A percentile compares a stretch with the other conserved stretches of the same genome.
These are phyloP conservation scores for Micrasema minimum DNA, from an alignment of 1,140 invertebrate species.

Conservation along the genomic window DNA sequence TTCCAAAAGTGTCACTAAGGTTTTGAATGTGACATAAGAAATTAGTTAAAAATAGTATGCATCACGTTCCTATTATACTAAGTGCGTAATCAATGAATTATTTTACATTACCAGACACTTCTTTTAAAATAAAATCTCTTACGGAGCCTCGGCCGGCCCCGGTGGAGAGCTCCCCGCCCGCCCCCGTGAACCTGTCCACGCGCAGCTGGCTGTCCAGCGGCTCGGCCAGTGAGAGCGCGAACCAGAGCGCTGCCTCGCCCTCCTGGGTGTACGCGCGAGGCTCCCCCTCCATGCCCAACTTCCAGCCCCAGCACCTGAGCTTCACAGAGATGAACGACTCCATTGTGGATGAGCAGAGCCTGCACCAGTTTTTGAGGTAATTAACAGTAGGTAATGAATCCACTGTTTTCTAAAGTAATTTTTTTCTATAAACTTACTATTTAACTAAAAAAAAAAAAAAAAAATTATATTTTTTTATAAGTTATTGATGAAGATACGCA, in stretches of 20 bases:
- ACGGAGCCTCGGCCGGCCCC: background rate
- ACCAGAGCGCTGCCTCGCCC: conserved; percentile 41
- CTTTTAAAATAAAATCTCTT: conserved; percentile 43
- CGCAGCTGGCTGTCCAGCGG: conserved; percentile 42
- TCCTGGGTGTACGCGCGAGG: conserved; percentile 49
- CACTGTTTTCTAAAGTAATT: no score
- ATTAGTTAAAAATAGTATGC: no score
- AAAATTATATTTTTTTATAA: background rate
- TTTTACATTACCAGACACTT: conserved; percentile 47
- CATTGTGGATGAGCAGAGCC: conserved; percentile 62
- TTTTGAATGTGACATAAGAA: no score
- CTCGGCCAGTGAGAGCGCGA: conserved; percentile 41
- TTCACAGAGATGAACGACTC: conserved; percentile 41
- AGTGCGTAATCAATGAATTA: no score
- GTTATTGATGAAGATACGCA: no score
- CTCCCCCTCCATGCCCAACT: conserved; percentile 46
- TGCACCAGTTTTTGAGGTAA: conserved; percentile 62
- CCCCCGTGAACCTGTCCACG: conserved; percentile 42
- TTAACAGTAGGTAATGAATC: no score
- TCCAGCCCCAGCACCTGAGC: conserved; percentile 44
- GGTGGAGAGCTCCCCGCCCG: background rate
- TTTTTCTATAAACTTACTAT: no score
- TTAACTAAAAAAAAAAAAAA: no score
- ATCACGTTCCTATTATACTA: no score
- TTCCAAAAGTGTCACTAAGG: no score